Base-by-base conservation (phyloP, 37 sponge, comb jelly and placozoan species). In the Theonella swinhoei region DNA sequence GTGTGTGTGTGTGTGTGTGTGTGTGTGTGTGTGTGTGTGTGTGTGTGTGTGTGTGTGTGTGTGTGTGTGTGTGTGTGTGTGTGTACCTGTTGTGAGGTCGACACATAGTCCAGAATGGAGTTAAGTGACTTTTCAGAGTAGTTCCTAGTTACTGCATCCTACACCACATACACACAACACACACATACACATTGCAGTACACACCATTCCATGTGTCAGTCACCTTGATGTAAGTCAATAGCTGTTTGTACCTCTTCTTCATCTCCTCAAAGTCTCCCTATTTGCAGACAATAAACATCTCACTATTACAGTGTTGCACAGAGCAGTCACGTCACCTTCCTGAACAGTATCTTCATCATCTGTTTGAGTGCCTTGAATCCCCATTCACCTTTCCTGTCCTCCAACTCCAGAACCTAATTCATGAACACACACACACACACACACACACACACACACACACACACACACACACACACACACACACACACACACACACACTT, bases 321-420 rank as follows among this genome's bases (percentile, higher is more conserved):
- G 61, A 59, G 14, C 19, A 22, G 19, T 20, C 20, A 22, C 19
- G 19, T 39, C 33, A 93, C 98, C 74, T 93, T 77, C 71, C 79
- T 88, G 72, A 98, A 98, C 77, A 95, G 88, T 28, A 98, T 79
- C 64, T 98, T 98, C 78, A 98, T 88, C 87, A 96, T 96, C 83
- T 98, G 99, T 70, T 98, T 98, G 39, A 98, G 87, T 28, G 99
- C 99, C 82, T 94, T 98, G 85, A 98, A 98, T 0, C 99, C 99
- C 99, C 99, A 98, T 62, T 98, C 99, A 38, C 94, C 96, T 70
- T 96, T 94, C 47, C 80, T 90, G 59, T 85, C 90, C 67, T 98
- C 91, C 41, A 96, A 72, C 64, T 72, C 84, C 70, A 96, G 69
- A 17, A 95, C 96, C 82, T 92, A 69, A 4, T 35, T n/a, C n/a